These are phyloP conservation scores for Acronicta psi DNA, from an alignment of 2,888 invertebrate species.

Conservation along the genomic window DNA sequence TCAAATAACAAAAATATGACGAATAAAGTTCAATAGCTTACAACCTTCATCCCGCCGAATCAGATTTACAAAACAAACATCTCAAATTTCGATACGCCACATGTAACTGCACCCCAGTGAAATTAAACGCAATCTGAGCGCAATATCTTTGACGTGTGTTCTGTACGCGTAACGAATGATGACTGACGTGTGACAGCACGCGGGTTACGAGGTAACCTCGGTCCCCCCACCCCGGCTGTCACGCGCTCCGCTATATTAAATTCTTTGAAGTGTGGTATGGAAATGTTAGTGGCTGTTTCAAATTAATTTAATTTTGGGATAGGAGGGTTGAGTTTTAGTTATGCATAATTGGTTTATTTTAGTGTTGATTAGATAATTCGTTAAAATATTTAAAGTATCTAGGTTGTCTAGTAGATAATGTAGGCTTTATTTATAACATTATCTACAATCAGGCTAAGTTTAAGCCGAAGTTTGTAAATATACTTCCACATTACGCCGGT, in stretches of 20 bases:
- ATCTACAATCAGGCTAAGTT: too few relatives aligned
- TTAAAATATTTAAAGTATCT: too few relatives aligned
- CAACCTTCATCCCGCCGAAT: constrained; percentile 8
- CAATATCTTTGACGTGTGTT: constrained; percentile 74
- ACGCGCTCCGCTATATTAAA: constrained; percentile 68
- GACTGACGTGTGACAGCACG: constrained; percentile 76
- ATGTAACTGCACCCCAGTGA: constrained; percentile 65
- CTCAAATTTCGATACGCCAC: constrained; percentile 55
- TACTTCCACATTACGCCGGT: too few relatives aligned
- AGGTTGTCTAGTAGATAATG: too few relatives aligned
- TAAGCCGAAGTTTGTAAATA: too few relatives aligned
- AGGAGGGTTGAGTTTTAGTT: constrained; percentile 7
- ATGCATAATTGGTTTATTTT: constrained; percentile 14
- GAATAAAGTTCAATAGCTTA: background rate
- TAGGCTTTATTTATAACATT: background rate
- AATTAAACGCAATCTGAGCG: constrained; percentile 71
- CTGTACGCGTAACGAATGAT: constrained; percentile 81
- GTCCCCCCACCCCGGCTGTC: constrained; percentile 55
- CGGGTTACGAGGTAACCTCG: constrained; percentile 66
- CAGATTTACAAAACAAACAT: constrained; percentile 53
- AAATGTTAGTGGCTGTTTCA: constrained; percentile 50
- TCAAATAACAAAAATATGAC: background rate
- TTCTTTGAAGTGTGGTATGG: constrained; percentile 62
- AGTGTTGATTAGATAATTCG: background rate
- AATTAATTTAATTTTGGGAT: constrained; percentile 45